Conservation (phyloP, 2,113 vertebrate genomes). For the Zosterops japonicus region DNA sequence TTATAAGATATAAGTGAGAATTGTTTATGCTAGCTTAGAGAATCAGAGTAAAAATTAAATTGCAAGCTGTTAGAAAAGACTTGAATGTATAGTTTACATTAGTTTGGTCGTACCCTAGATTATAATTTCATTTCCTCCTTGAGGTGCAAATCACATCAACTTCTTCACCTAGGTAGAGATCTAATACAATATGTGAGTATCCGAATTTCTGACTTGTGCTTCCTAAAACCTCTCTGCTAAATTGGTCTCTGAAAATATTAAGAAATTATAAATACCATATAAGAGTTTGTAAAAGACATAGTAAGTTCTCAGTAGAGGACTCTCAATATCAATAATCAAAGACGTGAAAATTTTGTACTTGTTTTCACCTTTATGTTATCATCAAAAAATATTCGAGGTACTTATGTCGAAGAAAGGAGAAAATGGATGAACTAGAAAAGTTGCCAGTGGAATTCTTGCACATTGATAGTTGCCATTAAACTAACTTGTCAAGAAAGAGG, state of each 20-base stretch:
- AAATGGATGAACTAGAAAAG: background rate
- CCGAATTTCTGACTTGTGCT: background rate
- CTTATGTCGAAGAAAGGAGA: background rate
- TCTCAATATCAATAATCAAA: background rate
- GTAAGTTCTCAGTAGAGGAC: background rate
- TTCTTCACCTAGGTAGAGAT: background rate
- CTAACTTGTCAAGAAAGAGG: conserved; percentile 15
- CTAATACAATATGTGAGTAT: background rate
- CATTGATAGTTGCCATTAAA: background rate
- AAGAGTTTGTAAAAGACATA: background rate
- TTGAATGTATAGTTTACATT: background rate
- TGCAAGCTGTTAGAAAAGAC: background rate
- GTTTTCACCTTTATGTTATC: background rate
- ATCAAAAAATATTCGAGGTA: background rate
- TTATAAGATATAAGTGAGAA: background rate
- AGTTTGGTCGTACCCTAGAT: background rate
- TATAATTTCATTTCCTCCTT: background rate
- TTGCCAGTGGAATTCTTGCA: background rate
- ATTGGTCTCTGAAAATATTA: background rate
- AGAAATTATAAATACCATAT: background rate
- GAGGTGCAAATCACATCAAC: background rate
- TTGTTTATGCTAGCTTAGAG: background rate
- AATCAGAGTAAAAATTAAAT: background rate
- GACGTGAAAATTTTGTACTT: background rate
- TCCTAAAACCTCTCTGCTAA: background rate